Conservation (phyloP, 2,113 vertebrate genomes). For the Scatophagus argus region DNA sequence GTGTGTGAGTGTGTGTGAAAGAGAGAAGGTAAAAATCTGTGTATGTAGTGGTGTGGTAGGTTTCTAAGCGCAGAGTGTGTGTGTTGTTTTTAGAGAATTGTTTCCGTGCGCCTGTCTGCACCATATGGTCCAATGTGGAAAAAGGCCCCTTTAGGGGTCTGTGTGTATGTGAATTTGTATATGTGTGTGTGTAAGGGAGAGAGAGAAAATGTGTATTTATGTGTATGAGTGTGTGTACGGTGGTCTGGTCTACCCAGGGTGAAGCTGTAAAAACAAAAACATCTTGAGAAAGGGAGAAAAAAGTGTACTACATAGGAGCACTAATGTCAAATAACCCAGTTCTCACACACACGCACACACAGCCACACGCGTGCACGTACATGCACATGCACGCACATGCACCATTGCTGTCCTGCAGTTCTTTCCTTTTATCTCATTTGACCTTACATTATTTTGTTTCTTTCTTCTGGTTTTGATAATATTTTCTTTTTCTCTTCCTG, state of each 20-base stretch:
- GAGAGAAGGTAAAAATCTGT: conserved; percentile 15
- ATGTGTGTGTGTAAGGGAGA: conserved; percentile 26
- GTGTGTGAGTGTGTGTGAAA: conserved; percentile 15
- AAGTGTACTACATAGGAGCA: conserved; percentile 39
- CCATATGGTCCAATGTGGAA: conserved; percentile 81
- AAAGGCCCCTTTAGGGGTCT: conserved; percentile 76
- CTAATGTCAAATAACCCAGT: conserved; percentile 69
- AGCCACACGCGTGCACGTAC: not conserved
- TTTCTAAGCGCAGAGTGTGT: conserved; percentile 75
- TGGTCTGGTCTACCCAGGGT: conserved; percentile 66
- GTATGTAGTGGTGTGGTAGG: conserved; percentile 47
- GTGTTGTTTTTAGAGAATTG: conserved; percentile 83
- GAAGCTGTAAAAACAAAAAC: conserved; percentile 80
- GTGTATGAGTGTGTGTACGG: conserved; percentile 58
- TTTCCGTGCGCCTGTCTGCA: conserved; percentile 81
- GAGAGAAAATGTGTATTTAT: conserved; percentile 39
- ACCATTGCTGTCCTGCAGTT: not conserved
- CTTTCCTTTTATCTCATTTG: not conserved
- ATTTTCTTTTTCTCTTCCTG: not conserved
- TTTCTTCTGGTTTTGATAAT: not conserved
- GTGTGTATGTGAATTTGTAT: conserved; percentile 51
- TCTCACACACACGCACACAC: not conserved
- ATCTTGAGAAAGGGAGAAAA: conserved; percentile 51
- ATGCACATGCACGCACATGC: not conserved
- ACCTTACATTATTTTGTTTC: not conserved